These are phyloP conservation scores for Sceliomorpha sp. DNA, from an alignment of 2,888 invertebrate species.

Conservation along the genomic window DNA sequence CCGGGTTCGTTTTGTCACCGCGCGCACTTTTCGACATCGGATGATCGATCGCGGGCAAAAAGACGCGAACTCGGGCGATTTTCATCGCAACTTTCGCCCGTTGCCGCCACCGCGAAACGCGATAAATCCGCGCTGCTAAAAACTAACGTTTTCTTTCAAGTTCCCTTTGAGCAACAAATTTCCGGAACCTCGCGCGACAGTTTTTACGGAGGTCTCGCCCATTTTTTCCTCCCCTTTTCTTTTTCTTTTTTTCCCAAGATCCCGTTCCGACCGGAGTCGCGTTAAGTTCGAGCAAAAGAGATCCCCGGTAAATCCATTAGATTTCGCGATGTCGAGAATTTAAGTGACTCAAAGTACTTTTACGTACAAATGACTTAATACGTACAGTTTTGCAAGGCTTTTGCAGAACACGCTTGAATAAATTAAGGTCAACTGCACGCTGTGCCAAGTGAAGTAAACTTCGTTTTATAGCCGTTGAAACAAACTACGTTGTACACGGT, in stretches of 20 bases:
- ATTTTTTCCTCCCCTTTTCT: slow-evolving; percentile 3
- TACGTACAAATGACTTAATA: neutral
- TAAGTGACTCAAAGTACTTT: slow-evolving; percentile 5
- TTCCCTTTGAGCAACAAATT: slow-evolving; percentile 3
- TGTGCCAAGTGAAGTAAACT: too few species aligned
- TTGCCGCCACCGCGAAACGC: slow-evolving; percentile 1
- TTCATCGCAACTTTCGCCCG: neutral
- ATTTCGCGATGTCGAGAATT: slow-evolving; percentile 15
- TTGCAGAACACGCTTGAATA: too few species aligned
- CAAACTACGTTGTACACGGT: too few species aligned
- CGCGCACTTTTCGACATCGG: slow-evolving; percentile 2
- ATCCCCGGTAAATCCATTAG: slow-evolving; percentile 11
- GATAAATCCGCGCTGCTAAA: slow-evolving; percentile 2
- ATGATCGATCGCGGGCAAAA: slow-evolving; percentile 1
- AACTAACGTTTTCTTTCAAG: slow-evolving; percentile 25
- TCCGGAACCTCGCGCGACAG: neutral
- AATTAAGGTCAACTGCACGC: too few species aligned
- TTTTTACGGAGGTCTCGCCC: neutral
- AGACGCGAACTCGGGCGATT: slow-evolving; percentile 5
- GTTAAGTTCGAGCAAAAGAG: slow-evolving; percentile 5
- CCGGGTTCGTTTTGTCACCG: too few species aligned
- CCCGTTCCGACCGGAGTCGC: neutral
- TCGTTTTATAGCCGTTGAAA: too few species aligned
- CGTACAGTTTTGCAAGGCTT: too few species aligned
- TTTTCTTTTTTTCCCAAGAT: slow-evolving; percentile 12